Percentiles rank a stretch among this genome's conserved stretches.
Evolutionary conservation across 2,888 invertebrate species (phyloP).

Genomic region (Dicycla oo): DNA sequence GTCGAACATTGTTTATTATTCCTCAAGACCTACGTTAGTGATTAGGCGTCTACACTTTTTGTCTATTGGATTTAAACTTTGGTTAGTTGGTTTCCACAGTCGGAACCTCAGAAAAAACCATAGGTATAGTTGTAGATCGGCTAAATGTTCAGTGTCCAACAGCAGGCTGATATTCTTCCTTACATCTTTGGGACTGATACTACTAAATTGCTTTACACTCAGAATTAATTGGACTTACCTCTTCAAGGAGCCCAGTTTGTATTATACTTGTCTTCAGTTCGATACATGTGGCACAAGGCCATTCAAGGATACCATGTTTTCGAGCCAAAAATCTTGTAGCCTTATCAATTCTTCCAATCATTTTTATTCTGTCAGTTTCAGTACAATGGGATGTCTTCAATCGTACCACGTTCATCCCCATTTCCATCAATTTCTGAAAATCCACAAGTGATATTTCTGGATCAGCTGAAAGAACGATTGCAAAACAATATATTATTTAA

Average conservation of each 20-base stretch:
- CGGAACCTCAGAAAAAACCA: not conserved
- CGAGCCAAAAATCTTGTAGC: conserved; percentile 88
- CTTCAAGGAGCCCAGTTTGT: conserved; percentile 90
- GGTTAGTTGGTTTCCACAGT: too few species aligned
- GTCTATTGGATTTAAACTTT: too few species aligned
- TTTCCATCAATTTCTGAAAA: conserved; percentile 85
- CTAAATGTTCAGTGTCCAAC: not conserved
- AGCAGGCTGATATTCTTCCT: not conserved
- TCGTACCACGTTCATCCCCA: conserved; percentile 86
- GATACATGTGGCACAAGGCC: conserved; percentile 94
- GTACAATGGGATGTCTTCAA: conserved; percentile 75
- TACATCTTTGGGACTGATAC: not conserved
- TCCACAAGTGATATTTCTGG: conserved; percentile 73
- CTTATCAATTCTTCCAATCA: conserved; percentile 77
- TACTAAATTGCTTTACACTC: not conserved
- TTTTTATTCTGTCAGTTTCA: conserved; percentile 73
- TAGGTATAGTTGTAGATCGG: not conserved
- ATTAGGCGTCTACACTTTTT: too few species aligned
- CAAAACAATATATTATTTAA: not conserved
- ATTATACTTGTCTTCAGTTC: conserved; percentile 97
- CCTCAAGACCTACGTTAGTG: too few species aligned
- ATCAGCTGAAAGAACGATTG: conserved; percentile 66
- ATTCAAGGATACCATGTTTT: conserved; percentile 87
- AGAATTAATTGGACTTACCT: conserved; percentile 55
- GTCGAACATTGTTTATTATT: too few species aligned